A percentile compares a stretch with the other conserved stretches of the same genome.
Conservation (phyloP, 2,888 invertebrate species). For the Cristatella mucedo region DNA sequence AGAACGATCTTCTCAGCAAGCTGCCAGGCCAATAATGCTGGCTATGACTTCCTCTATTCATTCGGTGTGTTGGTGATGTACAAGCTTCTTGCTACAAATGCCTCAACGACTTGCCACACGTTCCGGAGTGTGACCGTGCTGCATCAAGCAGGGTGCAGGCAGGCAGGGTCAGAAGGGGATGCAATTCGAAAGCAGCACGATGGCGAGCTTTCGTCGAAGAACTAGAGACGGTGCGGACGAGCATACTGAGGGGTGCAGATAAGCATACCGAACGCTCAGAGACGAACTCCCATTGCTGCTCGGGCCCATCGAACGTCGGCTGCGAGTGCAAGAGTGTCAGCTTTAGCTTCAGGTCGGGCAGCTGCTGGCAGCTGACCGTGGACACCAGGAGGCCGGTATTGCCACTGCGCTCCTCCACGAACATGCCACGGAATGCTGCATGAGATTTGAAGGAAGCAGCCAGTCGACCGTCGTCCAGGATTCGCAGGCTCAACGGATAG, state of each 20-base stretch:
- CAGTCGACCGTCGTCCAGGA: slow-evolving; percentile 29
- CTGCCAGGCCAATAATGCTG: too few species aligned
- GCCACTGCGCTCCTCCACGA: slow-evolving; percentile 16
- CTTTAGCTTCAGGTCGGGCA: slow-evolving; percentile 28
- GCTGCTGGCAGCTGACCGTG: slow-evolving; percentile 24
- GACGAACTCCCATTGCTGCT: slow-evolving; percentile 34
- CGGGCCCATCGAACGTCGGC: slow-evolving; percentile 29
- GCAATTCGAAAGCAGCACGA: neutral
- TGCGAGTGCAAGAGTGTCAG: slow-evolving; percentile 26
- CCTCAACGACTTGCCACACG: too few species aligned
- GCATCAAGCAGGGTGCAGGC: too few species aligned
- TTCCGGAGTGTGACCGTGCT: too few species aligned
- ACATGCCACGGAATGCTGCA: slow-evolving; percentile 31
- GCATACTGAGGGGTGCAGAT: too few species aligned
- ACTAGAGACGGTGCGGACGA: neutral
- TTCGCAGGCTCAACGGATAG: slow-evolving; percentile 33
- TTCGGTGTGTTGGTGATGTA: too few species aligned
- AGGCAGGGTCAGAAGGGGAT: too few species aligned
- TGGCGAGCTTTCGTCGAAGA: neutral
- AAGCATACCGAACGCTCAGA: slow-evolving; percentile 34
- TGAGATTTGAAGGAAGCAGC: slow-evolving; percentile 32
- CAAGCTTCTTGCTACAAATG: too few species aligned
- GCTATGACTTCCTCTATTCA: too few species aligned
- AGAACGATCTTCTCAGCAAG: too few species aligned
- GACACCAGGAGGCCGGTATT: slow-evolving; percentile 19